Conservation (phyloP, 2,797 vertebrate genomes). For the Hippopotamyrus pictus region DNA sequence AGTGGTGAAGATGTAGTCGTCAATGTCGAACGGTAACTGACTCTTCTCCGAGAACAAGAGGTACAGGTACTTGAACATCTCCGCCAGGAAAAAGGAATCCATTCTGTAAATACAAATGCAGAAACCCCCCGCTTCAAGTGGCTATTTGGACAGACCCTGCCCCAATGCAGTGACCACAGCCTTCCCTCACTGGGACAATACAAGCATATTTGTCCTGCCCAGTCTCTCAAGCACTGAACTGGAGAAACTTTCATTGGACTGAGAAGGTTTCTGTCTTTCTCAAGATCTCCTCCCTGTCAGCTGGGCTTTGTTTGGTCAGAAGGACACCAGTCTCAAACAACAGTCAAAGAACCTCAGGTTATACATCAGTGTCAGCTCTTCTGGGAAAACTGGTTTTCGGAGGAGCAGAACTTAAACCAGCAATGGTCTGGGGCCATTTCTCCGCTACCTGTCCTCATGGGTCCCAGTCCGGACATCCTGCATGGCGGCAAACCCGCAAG, state of each 20-base stretch:
- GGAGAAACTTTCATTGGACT: not conserved
- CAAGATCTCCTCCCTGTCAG: not conserved
- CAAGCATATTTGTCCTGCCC: not conserved
- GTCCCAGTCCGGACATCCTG: conserved; percentile 73
- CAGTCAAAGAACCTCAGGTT: not conserved
- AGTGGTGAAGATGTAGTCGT: conserved; percentile 73
- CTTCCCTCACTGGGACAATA: not conserved
- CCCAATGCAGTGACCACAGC: not conserved
- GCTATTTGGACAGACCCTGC: not conserved
- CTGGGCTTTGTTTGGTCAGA: not conserved
- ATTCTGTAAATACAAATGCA: conserved; percentile 51
- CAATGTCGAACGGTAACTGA: conserved; percentile 67
- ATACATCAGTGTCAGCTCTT: not conserved
- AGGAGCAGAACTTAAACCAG: not conserved
- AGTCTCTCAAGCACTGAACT: not conserved
- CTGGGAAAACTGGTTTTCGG: not conserved
- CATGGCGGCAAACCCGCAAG: conserved; percentile 73
- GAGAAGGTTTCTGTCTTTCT: not conserved
- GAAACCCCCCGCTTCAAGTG: not conserved
- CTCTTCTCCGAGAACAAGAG: conserved; percentile 72
- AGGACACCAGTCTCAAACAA: not conserved
- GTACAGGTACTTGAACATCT: conserved; percentile 80
- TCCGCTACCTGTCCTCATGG: conserved; percentile 68
- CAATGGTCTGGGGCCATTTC: not conserved
- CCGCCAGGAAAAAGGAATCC: conserved; percentile 76